A percentile compares a stretch with the other conserved stretches of the same genome.
Evolutionary conservation across 1,140 invertebrate species (phyloP).

Genomic region (Ericerus pela): DNA sequence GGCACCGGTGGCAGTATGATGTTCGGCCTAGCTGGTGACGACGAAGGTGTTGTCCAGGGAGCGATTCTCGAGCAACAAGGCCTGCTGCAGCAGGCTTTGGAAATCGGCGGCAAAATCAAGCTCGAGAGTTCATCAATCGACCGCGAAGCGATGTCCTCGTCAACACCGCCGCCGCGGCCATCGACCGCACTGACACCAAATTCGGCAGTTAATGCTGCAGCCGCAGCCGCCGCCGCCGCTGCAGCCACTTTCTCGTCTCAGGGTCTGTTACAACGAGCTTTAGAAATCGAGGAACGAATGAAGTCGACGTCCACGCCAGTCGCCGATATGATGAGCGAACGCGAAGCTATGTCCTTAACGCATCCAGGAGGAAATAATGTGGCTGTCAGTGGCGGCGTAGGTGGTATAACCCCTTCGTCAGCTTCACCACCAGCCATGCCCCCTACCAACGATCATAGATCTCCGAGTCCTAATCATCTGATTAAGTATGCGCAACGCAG

Average conservation of each 20-base stretch:
- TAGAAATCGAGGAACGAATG: conserved; percentile 5
- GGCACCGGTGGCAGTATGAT: conserved; percentile 22
- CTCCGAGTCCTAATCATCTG: conserved; percentile 26
- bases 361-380: no score
- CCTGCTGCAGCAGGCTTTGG: conserved; percentile 26
- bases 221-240: no score
- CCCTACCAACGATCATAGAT: conserved; percentile 24
- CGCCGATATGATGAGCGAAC: no score
- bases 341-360: conserved; percentile 1
- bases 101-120: conserved; percentile 11
- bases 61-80: conserved; percentile 26
- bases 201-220: no score
- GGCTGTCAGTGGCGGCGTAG: neutral
- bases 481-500: conserved; percentile 24
- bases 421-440: no score
- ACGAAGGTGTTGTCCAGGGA: conserved; percentile 22
- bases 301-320: neutral
- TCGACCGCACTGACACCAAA: no score
- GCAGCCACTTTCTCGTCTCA: neutral
- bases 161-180: neutral
- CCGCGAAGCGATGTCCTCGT: neutral
- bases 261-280: neutral
- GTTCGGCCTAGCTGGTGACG: conserved; percentile 19
- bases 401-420: conserved; percentile 19
- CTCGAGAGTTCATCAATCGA: neutral